Evolutionary conservation across 2,888 invertebrate species (phyloP), one percentile per base, ranked within the genome.

Genomic region (Hedychridium roseum): DNA sequence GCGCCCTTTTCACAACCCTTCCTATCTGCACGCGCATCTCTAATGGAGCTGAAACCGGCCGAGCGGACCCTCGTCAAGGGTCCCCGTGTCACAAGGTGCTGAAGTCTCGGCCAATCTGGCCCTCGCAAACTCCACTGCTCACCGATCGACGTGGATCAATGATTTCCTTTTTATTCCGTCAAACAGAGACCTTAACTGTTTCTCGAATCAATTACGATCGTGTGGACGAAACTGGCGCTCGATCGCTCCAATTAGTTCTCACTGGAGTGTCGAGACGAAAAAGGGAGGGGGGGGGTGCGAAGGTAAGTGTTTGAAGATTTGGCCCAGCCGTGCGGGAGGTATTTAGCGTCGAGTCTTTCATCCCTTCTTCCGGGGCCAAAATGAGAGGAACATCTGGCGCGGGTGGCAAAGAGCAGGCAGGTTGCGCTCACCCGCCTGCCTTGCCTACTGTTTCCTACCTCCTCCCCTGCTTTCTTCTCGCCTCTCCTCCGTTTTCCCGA

Each of bases 331-430:
- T n/a, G n/a, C n/a, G n/a, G n/a, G n/a, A 32, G 41, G 49, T 46
- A 20, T 39, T 52, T 52, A 62, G 43, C 36, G 44, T 47, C 31
- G 46, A 42, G 51, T 42, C 31, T 37, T 27, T 39, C 28, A 36
- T 49, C 46, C 37, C 36, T 30, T 43, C 44, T 23, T 43, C 21
- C 16, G 23, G 45, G n/a, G 41, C 34, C 46, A 43, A 65, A 53
- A 50, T 48, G 54, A 50, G 58, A 46, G 51, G 50, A 64, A 64
- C 68, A 74, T 73, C 74, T 73, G 73, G 66, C 64, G 54, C 60
- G 61, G 65, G 70, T 69, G 69, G 64, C 62, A 66, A 70, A 66
- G 64, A 68, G 67, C 67, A 72, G 68, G 69, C 68, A 70, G 71
- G 68, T 73, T 71, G 71, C 64, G 60, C 64, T 52, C 62, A 61